These are phyloP conservation scores for Picus viridis DNA, from an alignment of 2,797 vertebrate species.

Conservation along the genomic window DNA sequence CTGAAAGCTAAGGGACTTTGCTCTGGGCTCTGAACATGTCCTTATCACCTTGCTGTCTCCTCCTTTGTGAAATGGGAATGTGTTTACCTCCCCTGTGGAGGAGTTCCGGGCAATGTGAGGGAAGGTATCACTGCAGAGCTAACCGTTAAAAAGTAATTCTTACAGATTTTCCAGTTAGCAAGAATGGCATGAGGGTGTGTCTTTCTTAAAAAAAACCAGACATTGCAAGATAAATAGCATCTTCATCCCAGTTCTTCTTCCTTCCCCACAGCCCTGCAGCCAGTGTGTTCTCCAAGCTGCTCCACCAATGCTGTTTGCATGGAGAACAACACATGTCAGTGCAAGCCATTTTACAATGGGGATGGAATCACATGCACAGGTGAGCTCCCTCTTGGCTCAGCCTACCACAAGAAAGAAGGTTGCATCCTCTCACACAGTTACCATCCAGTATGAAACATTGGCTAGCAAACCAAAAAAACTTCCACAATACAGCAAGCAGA, in stretches of 20 bases:
- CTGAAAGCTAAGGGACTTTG: not conserved
- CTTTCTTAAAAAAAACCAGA: not conserved
- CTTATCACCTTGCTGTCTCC: not conserved
- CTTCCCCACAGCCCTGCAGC: conserved; percentile 74
- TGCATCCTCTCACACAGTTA: not conserved
- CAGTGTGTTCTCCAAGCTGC: conserved; percentile 84
- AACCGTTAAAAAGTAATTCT: not conserved
- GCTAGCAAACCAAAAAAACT: not conserved
- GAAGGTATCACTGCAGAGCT: not conserved
- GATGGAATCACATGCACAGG: conserved; percentile 90
- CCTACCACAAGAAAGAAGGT: not conserved
- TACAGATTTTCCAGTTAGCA: not conserved
- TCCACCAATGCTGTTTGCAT: conserved; percentile 85
- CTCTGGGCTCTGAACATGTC: not conserved
- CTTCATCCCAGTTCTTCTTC: not conserved
- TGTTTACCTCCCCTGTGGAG: not conserved
- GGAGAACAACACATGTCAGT: conserved; percentile 89
- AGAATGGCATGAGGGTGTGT: not conserved
- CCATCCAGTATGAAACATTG: accelerated
- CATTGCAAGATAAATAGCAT: not conserved
- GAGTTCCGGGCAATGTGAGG: not conserved
- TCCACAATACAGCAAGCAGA: not conserved
- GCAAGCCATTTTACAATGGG: conserved; percentile 86
- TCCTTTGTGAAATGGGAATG: not conserved
- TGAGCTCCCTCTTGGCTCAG: conserved; percentile 42